Conservation (phyloP, 2,888 invertebrate species). For the Emmelina monodactyla region DNA sequence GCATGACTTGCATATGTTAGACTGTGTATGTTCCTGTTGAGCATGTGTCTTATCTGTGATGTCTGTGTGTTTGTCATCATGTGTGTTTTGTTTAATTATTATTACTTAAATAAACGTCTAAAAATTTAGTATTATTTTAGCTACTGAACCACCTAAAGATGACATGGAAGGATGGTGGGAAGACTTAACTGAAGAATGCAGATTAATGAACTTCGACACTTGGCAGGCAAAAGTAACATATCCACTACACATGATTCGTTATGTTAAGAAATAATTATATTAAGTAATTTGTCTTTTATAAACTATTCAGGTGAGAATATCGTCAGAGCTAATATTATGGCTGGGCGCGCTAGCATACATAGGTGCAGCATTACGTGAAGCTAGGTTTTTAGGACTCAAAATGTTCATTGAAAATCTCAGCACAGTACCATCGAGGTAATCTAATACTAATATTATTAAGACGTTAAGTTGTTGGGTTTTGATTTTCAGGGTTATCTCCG, state of each 20-base stretch:
- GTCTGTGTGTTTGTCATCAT: too few relatives aligned
- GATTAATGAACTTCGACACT: slow-evolving; percentile 71
- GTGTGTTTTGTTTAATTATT: too few relatives aligned
- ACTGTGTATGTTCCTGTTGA: too few relatives aligned
- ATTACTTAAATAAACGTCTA: too few relatives aligned
- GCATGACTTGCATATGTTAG: too few relatives aligned
- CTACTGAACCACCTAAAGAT: slow-evolving; percentile 38
- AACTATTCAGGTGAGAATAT: slow-evolving; percentile 71
- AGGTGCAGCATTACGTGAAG: slow-evolving; percentile 84
- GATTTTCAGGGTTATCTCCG: too few relatives aligned
- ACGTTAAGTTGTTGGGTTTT: neutral
- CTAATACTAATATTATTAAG: neutral
- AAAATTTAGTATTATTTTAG: slow-evolving; percentile 15
- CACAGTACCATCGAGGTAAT: slow-evolving; percentile 55
- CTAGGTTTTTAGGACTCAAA: slow-evolving; percentile 87
- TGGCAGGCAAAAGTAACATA: slow-evolving; percentile 63
- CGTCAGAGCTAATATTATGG: slow-evolving; percentile 82
- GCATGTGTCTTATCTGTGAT: too few relatives aligned
- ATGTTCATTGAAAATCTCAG: slow-evolving; percentile 97
- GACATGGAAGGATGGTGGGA: slow-evolving; percentile 76
- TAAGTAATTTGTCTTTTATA: too few relatives aligned
- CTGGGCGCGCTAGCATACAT: slow-evolving; percentile 87
- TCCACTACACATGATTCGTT: too few relatives aligned
- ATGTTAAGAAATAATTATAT: too few relatives aligned
- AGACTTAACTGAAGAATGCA: slow-evolving; percentile 73